Conservation (phyloP, 2,797 vertebrate genomes). For the Nothura maculosa region DNA sequence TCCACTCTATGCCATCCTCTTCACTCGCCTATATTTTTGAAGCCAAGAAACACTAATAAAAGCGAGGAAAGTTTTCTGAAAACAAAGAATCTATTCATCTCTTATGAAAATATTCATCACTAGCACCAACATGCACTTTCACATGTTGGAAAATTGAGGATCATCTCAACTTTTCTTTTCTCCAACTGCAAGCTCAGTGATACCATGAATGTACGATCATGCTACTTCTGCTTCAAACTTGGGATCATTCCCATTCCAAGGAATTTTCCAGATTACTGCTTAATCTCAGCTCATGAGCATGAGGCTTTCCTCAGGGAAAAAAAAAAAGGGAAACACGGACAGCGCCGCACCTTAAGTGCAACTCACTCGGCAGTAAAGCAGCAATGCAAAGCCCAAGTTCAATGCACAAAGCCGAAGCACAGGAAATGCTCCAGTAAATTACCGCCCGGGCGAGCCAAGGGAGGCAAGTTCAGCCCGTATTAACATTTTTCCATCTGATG, state of each 20-base stretch:
- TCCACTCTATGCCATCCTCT: not conserved
- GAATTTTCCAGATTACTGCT: fast-evolving
- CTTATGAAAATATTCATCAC: not conserved
- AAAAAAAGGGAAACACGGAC: not conserved
- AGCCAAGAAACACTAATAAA: not conserved
- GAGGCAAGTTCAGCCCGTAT: conserved; percentile 7
- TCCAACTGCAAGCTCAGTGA: not conserved
- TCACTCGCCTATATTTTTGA: not conserved
- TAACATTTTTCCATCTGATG: conserved; percentile 30
- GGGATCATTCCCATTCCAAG: not conserved
- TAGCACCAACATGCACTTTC: not conserved
- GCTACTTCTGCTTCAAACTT: fast-evolving
- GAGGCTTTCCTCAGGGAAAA: not conserved
- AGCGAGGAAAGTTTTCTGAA: not conserved
- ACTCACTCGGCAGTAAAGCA: not conserved
- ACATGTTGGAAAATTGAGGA: not conserved
- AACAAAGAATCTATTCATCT: conserved; percentile 8
- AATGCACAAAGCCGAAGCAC: not conserved
- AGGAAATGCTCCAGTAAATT: conserved; percentile 41
- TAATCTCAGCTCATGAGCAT: not conserved
- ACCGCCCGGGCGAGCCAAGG: not conserved
- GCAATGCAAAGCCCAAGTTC: not conserved
- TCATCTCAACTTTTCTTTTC: not conserved
- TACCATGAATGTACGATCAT: not conserved
- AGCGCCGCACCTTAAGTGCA: fast-evolving